Percentiles rank a stretch among this genome's conserved stretches.
phyloP scores from a whole-genome alignment of 2,888 invertebrate genomes.

The Malacosoma neustria region DNA sequence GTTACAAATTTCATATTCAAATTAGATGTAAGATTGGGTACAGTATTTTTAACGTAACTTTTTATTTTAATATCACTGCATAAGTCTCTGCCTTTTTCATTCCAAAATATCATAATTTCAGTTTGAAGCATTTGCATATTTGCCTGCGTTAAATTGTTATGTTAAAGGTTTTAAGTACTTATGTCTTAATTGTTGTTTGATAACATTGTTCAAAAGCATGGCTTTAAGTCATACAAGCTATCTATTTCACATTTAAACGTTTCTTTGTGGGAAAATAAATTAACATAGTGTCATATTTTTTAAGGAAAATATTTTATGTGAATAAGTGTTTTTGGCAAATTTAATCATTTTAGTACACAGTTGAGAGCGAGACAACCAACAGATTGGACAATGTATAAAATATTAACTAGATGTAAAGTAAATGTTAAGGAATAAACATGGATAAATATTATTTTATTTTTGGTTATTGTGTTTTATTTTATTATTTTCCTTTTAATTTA shows the following conservation, averaged over 20 bases:
- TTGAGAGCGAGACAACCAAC: conserved; percentile 43
- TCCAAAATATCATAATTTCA: conserved; percentile 25
- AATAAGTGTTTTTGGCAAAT: not conserved
- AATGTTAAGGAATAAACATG: conserved; percentile 72
- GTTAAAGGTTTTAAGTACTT: too few relatives aligned
- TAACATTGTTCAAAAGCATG: conserved; percentile 25
- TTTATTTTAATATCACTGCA: conserved; percentile 41
- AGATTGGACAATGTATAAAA: conserved; percentile 68
- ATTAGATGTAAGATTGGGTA: conserved; percentile 41
- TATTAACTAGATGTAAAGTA: conserved; percentile 67
- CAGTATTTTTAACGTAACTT: conserved; percentile 42
- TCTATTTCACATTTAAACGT: conserved; percentile 23
- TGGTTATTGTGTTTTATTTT: conserved; percentile 59
- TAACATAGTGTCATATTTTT: not conserved
- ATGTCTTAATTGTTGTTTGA: conserved; percentile 24
- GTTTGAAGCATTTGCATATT: too few relatives aligned
- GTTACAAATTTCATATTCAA: too few relatives aligned
- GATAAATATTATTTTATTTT: conserved; percentile 68
- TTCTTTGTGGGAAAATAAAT: conserved; percentile 5
- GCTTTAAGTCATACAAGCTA: conserved; percentile 53
- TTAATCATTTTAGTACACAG: conserved; percentile 34
- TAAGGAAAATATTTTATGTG: not conserved
- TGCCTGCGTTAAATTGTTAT: too few relatives aligned
- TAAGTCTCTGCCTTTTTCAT: conserved; percentile 22
- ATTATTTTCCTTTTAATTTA: conserved; percentile 19